These are phyloP conservation scores for Ibycter americanus DNA, from an alignment of 2,797 vertebrate species.

Conservation along the genomic window DNA sequence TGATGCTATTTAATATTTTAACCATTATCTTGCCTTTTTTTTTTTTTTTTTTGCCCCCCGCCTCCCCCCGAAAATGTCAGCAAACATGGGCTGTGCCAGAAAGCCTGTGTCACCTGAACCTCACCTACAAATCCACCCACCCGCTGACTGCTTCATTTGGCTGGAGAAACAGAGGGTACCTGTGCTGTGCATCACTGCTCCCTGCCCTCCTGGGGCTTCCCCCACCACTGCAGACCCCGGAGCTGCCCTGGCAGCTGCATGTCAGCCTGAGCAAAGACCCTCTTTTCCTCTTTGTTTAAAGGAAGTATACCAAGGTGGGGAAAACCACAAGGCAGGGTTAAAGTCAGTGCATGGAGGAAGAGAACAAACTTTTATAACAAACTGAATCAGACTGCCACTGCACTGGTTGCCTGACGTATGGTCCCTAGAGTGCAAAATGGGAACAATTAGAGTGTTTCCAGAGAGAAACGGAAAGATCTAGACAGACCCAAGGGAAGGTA, in stretches of 20 bases:
- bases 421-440: background rate
- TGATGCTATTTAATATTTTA: background rate
- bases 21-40: background rate
- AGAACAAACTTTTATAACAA: background rate
- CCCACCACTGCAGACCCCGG: background rate
- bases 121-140: background rate
- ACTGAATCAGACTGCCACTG: background rate
- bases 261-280: background rate
- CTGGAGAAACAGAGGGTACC: accelerated
- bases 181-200: background rate
- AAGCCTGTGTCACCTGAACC: background rate
- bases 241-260: background rate
- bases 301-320: background rate
- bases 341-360: background rate
- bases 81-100: background rate
- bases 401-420: background rate
- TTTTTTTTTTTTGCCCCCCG: accelerated
- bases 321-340: background rate
- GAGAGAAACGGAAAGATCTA: background rate
- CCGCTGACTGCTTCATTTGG: background rate
- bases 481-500: background rate
- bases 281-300: background rate
- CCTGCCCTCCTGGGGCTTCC: background rate
- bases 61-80: background rate
- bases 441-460: background rate